Percentiles rank a stretch among this genome's conserved stretches.
These are phyloP conservation scores for Tympanoctomys barrerae DNA, from an alignment of 2,797 vertebrate species.

Conservation along the genomic window DNA sequence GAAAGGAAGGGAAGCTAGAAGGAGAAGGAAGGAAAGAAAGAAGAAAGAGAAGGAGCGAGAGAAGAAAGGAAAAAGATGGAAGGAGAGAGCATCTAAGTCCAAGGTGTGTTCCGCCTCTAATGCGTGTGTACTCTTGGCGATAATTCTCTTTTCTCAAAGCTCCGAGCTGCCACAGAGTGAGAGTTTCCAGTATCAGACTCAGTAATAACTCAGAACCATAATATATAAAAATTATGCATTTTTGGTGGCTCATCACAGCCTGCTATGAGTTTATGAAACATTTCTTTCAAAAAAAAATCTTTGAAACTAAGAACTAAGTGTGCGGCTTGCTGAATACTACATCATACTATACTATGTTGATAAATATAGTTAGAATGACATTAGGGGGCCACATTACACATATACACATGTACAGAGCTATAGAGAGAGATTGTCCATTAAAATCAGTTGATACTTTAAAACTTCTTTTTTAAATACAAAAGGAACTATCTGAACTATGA, in stretches of 20 bases:
- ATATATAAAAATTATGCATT: constrained; percentile 2
- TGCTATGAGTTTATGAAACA: constrained; percentile 49
- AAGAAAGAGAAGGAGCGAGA: rapidly evolving
- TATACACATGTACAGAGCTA: neutral
- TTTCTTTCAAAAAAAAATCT: constrained; percentile 50
- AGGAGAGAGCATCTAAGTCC: neutral
- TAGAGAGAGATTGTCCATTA: constrained; percentile 41
- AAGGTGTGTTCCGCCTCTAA: neutral
- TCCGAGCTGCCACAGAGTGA: neutral
- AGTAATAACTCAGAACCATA: constrained; percentile 50
- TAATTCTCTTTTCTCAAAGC: constrained; percentile 1
- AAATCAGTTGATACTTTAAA: constrained; percentile 58
- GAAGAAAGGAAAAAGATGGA: rapidly evolving
- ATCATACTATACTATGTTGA: constrained; percentile 71
- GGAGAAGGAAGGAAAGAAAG: neutral
- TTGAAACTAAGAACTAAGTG: constrained; percentile 51
- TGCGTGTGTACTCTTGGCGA: neutral
- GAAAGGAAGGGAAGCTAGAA: rapidly evolving
- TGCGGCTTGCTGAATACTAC: neutral
- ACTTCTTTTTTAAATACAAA: constrained; percentile 64
- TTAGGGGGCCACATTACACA: neutral
- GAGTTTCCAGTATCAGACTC: neutral
- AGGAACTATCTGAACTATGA: constrained; percentile 1
- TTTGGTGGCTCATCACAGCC: constrained; percentile 16
- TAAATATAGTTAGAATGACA: neutral